Conservation (phyloP, 2,888 invertebrate species). For the Drymonia ruficornis region DNA sequence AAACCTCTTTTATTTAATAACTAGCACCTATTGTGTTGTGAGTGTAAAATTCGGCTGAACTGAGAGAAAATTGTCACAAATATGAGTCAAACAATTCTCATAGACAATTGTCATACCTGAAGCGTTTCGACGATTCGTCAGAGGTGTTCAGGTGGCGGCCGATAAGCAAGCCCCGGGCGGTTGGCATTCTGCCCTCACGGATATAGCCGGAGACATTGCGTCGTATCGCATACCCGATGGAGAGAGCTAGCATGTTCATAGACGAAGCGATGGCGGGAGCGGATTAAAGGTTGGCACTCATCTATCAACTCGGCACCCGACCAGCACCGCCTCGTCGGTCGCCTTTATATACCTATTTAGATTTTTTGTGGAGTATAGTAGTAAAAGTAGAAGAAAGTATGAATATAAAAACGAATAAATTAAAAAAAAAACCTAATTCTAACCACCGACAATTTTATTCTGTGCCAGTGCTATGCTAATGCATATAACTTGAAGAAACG, state of each 20-base stretch:
- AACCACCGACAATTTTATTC: too few species aligned
- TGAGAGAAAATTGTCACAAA: neutral
- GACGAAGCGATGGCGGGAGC: conserved; percentile 28
- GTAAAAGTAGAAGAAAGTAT: too few species aligned
- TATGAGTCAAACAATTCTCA: conserved; percentile 16
- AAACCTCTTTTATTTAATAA: neutral
- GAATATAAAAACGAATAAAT: too few species aligned
- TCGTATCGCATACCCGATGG: conserved; percentile 50
- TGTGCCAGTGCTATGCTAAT: too few species aligned
- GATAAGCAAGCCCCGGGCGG: conserved; percentile 62
- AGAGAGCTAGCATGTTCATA: conserved; percentile 29
- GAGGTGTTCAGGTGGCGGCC: conserved; percentile 66
- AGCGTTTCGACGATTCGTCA: conserved; percentile 49
- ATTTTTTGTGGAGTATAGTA: too few species aligned
- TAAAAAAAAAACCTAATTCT: too few species aligned
- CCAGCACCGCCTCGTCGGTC: too few species aligned
- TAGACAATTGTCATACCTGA: conserved; percentile 33
- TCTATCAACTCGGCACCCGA: too few species aligned
- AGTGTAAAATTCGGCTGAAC: neutral
- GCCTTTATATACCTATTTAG: too few species aligned
- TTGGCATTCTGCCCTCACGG: conserved; percentile 77
- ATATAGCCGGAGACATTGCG: conserved; percentile 70
- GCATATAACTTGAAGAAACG: too few species aligned
- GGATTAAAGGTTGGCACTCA: too few species aligned
- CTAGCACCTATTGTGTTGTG: neutral